These are phyloP conservation scores for Noctua janthe DNA, from an alignment of 2,888 invertebrate species.

Conservation along the genomic window DNA sequence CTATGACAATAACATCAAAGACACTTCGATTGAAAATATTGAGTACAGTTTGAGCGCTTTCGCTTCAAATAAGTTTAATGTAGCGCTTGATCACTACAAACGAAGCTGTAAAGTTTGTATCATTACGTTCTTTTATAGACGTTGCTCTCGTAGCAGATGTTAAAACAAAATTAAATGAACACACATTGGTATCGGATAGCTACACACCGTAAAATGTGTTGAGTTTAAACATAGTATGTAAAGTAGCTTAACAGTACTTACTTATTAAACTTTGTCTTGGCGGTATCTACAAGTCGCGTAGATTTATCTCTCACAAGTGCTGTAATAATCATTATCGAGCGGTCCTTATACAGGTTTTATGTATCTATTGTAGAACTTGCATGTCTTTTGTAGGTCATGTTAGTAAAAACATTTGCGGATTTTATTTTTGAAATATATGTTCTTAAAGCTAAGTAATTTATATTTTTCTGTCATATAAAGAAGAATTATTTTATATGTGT, in stretches of 20 bases:
- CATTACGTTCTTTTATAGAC: slow-evolving; percentile 20
- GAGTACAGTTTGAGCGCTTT: slow-evolving; percentile 33
- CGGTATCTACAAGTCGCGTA: neutral
- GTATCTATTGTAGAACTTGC: slow-evolving; percentile 37
- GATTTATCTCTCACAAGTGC: slow-evolving; percentile 22
- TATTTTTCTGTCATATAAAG: slow-evolving; percentile 32
- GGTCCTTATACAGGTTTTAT: slow-evolving; percentile 32
- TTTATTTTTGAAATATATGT: slow-evolving; percentile 31
- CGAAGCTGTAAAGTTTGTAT: slow-evolving; percentile 21
- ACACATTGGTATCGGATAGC: slow-evolving; percentile 1
- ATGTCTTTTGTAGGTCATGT: slow-evolving; percentile 15
- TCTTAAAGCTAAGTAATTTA: slow-evolving; percentile 35
- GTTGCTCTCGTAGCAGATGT: slow-evolving; percentile 6
- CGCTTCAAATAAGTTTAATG: slow-evolving; percentile 20
- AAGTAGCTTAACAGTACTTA: neutral
- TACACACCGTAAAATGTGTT: slow-evolving; percentile 5
- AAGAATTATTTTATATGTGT: slow-evolving; percentile 37
- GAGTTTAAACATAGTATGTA: neutral
- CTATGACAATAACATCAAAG: slow-evolving; percentile 78
- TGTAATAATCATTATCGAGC: slow-evolving; percentile 32
- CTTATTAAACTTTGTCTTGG: slow-evolving; percentile 14
- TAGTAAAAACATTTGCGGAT: slow-evolving; percentile 4
- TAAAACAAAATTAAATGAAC: slow-evolving; percentile 34
- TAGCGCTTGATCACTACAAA: slow-evolving; percentile 25
- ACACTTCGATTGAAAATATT: slow-evolving; percentile 57